These are phyloP conservation scores for Rhizomys pruinosus DNA, from an alignment of 2,113 vertebrate species.

Conservation along the genomic window DNA sequence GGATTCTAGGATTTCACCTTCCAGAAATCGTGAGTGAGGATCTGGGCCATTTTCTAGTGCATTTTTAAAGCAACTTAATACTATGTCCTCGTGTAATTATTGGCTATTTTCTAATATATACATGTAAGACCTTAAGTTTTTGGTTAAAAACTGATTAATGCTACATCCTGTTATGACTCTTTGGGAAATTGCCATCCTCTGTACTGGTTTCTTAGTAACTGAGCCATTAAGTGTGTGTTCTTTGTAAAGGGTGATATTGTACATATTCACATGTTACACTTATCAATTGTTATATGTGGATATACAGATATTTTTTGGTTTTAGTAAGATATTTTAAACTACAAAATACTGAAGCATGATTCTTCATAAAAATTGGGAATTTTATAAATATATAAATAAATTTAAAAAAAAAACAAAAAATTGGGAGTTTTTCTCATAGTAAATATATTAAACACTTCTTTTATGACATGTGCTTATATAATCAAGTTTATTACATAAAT, in stretches of 20 bases:
- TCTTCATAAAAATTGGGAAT: neutral
- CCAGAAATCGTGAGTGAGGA: neutral
- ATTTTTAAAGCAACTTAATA: neutral
- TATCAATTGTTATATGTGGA: neutral
- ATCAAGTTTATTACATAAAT: neutral
- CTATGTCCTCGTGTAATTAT: neutral
- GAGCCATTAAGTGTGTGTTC: neutral
- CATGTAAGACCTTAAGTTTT: neutral
- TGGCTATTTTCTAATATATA: neutral
- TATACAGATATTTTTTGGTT: neutral
- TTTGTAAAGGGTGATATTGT: neutral
- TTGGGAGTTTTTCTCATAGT: neutral
- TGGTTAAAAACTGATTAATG: neutral
- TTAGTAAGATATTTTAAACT: neutral
- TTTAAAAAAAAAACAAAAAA: too few species aligned
- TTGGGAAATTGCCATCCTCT: neutral
- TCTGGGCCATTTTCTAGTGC: neutral
- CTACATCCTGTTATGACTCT: neutral
- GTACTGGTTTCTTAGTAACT: neutral
- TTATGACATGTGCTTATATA: neutral
- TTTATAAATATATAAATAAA: neutral
- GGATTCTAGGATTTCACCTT: neutral
- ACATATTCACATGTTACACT: neutral
- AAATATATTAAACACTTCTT: neutral
- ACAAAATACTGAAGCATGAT: neutral